Percentiles rank a stretch among this genome's conserved stretches.
These are phyloP conservation scores for Andrena praecox DNA, from an alignment of 2,888 invertebrate genomes.

Conservation along the genomic window DNA sequence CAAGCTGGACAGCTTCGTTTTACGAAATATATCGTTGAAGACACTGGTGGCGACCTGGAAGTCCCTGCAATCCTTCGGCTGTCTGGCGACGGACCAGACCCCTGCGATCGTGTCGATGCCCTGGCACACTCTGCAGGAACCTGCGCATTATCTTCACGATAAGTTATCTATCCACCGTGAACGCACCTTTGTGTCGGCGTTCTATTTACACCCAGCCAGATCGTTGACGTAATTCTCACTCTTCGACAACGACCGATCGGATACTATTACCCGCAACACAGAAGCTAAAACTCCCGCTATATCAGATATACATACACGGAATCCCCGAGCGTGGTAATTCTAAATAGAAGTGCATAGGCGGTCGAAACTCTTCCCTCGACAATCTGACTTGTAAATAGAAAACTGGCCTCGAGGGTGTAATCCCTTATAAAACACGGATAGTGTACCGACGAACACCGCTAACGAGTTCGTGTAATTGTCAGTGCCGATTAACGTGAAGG, in stretches of 20 bases:
- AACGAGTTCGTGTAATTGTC: constrained; percentile 74
- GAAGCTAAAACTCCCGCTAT: too few relatives aligned
- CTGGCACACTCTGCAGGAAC: constrained; percentile 77
- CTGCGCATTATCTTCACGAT: constrained; percentile 50
- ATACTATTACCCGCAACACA: too few relatives aligned
- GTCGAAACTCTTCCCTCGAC: background rate
- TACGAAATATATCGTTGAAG: constrained; percentile 76
- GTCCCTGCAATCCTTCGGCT: constrained; percentile 74
- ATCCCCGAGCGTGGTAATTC: too few relatives aligned
- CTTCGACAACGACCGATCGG: too few relatives aligned
- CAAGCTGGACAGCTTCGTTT: constrained; percentile 62
- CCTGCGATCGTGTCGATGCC: constrained; percentile 79
- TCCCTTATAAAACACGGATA: background rate
- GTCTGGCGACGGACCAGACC: constrained; percentile 74
- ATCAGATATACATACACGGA: too few relatives aligned
- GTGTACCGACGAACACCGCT: constrained; percentile 75
- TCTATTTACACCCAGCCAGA: background rate
- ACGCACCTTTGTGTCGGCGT: background rate
- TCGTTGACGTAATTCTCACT: background rate
- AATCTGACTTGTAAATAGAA: constrained; percentile 1
- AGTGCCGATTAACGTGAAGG: constrained; percentile 74
- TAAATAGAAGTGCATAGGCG: too few relatives aligned
- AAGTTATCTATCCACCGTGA: background rate
- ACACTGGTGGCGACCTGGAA: constrained; percentile 75
- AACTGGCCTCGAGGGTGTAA: background rate